Evolutionary conservation across 1,140 invertebrate species (phyloP).

Genomic region (Glomeris maerens): DNA sequence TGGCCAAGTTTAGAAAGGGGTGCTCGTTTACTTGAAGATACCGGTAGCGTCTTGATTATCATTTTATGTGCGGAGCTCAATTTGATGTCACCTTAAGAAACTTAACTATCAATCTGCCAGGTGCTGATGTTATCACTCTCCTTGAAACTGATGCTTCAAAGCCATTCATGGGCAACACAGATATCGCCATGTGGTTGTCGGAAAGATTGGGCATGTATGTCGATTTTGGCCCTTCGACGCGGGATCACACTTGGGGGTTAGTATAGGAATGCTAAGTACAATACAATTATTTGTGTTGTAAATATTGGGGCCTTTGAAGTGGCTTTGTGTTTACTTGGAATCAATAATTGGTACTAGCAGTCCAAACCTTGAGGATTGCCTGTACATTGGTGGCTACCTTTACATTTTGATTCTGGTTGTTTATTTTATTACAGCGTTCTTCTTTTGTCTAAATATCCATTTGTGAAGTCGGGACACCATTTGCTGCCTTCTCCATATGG

Average conservation of each 20-base stretch:
- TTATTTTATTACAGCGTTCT: conserved; percentile 21
- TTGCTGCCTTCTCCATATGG: conserved; percentile 31
- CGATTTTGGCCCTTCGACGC: conserved; percentile 33
- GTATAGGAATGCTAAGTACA: no score
- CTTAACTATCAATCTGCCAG: conserved; percentile 14
- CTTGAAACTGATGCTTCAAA: conserved; percentile 34
- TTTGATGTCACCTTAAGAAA: background rate
- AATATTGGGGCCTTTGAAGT: no score
- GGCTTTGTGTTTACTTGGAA: no score
- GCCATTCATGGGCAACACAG: conserved; percentile 33
- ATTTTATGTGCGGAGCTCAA: background rate
- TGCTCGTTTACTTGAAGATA: conserved; percentile 26
- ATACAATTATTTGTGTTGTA: no score
- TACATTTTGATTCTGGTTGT: background rate
- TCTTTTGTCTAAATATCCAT: conserved; percentile 32
- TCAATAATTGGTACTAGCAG: no score
- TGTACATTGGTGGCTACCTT: background rate
- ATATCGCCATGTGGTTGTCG: conserved; percentile 31
- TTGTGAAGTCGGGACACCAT: conserved; percentile 31
- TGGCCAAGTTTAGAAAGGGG: conserved; percentile 32
- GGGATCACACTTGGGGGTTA: conserved; percentile 33
- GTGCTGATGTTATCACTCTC: conserved; percentile 31
- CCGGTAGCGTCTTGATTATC: no score
- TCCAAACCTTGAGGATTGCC: background rate
- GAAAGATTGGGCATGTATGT: conserved; percentile 31